phyloP scores from a whole-genome alignment of 2,113 vertebrate species.

The Phalacrocorax pelagicus region DNA sequence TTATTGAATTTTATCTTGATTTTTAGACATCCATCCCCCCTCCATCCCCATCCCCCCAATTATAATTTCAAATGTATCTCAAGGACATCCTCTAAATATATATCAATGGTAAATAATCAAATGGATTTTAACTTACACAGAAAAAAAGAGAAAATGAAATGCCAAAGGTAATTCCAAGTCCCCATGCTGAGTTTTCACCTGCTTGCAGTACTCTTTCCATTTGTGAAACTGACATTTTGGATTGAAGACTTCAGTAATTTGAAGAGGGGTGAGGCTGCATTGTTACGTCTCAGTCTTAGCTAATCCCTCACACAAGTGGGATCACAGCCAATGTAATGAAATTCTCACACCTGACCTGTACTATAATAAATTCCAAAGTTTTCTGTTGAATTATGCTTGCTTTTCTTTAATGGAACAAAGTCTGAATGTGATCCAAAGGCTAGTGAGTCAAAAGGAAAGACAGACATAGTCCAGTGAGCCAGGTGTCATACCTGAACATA shows the following conservation, averaged over 20 bases:
- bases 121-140: constrained; percentile 45
- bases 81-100: background rate
- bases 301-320: background rate
- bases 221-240: constrained; percentile 18
- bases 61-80: background rate
- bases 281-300: background rate
- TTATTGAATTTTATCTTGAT: background rate
- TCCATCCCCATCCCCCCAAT: background rate
- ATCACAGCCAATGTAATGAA: background rate
- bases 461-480: background rate
- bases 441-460: background rate
- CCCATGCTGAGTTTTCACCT: background rate
- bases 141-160: background rate
- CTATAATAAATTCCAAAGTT: background rate
- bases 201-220: background rate
- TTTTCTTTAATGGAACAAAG: background rate
- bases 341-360: background rate
- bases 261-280: constrained; percentile 42
- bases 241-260: background rate
- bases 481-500: too few species aligned
- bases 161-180: background rate
- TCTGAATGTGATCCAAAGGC: background rate
- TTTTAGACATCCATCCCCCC: background rate
- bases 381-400: background rate
- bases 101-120: background rate